Evolutionary conservation across 2,888 invertebrate species (phyloP).

Genomic region (Drosophila subquinaria): DNA sequence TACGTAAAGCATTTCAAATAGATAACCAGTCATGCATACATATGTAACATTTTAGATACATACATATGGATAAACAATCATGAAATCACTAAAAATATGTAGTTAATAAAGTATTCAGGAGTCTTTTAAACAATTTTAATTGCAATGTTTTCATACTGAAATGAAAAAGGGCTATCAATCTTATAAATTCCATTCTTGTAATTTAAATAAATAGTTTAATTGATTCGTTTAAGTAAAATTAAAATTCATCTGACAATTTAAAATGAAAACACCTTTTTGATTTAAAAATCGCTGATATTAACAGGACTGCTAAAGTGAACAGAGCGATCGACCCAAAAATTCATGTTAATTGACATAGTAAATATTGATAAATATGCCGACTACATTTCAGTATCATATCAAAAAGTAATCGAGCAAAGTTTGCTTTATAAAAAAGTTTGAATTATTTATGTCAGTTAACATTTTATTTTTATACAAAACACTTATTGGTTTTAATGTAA

Average conservation of each 20-base stretch:
- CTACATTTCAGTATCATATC: not conserved
- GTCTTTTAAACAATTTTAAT: not conserved
- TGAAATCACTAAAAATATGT: constrained; percentile 6
- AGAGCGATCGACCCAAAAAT: not conserved
- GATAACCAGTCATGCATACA: constrained; percentile 18
- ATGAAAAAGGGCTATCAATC: not conserved
- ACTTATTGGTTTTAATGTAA: too few species aligned
- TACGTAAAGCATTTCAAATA: constrained; percentile 45
- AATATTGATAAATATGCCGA: not conserved
- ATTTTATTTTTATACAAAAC: too few species aligned
- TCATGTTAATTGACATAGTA: not conserved
- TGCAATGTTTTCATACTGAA: not conserved
- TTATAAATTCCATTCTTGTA: not conserved
- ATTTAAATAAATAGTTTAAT: not conserved
- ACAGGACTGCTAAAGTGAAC: not conserved
- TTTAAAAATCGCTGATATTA: not conserved
- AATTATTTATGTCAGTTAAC: too few species aligned
- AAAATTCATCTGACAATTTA: not conserved
- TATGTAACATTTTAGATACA: constrained; percentile 11
- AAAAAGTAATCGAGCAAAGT: too few species aligned
- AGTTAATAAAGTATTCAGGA: constrained; percentile 11
- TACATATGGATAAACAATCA: constrained; percentile 5
- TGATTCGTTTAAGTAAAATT: not conserved
- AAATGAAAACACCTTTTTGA: not conserved
- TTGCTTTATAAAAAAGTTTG: too few species aligned